Percentiles rank a stretch among this genome's conserved stretches.
Conservation (phyloP, 2,797 vertebrate genomes). For the Rachycentron canadum region DNA sequence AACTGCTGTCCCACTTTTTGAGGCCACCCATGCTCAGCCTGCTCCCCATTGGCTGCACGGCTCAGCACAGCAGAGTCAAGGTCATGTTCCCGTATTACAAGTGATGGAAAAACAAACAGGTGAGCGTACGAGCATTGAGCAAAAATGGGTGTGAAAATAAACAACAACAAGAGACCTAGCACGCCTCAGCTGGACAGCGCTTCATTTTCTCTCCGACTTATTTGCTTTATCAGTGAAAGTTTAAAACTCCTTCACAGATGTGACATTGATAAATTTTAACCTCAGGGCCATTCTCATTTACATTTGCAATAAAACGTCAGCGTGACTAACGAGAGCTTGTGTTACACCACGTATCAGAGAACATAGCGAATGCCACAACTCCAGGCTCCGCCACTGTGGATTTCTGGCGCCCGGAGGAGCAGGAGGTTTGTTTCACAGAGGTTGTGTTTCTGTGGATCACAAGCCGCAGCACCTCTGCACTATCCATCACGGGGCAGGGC, state of each 20-base stretch:
- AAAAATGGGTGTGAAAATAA: slow-evolving; percentile 81
- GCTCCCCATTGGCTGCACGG: slow-evolving; percentile 4
- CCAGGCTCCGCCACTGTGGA: background rate
- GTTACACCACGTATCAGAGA: slow-evolving; percentile 54
- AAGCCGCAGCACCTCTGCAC: slow-evolving; percentile 19
- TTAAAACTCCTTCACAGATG: slow-evolving; percentile 48
- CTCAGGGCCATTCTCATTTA: slow-evolving; percentile 52
- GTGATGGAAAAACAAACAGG: slow-evolving; percentile 82
- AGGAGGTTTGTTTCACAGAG: slow-evolving; percentile 54
- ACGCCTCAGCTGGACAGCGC: background rate
- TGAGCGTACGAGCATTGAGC: slow-evolving; percentile 40
- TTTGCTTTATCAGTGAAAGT: slow-evolving; percentile 53
- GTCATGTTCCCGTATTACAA: slow-evolving; percentile 62
- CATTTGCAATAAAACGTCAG: slow-evolving; percentile 34
- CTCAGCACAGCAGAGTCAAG: slow-evolving; percentile 67
- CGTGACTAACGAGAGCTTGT: slow-evolving; percentile 28
- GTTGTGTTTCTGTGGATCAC: slow-evolving; percentile 35
- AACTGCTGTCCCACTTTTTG: slow-evolving; percentile 36
- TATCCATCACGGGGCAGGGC: slow-evolving; percentile 64
- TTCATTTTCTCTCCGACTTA: slow-evolving; percentile 2
- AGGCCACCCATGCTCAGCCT: slow-evolving; percentile 75
- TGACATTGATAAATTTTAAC: slow-evolving; percentile 61
- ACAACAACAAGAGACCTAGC: slow-evolving; percentile 57
- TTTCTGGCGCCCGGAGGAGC: slow-evolving; percentile 31
- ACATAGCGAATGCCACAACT: slow-evolving; percentile 36